Conservation (phyloP, 2,797 vertebrate species). For the Danionella dracula region DNA sequence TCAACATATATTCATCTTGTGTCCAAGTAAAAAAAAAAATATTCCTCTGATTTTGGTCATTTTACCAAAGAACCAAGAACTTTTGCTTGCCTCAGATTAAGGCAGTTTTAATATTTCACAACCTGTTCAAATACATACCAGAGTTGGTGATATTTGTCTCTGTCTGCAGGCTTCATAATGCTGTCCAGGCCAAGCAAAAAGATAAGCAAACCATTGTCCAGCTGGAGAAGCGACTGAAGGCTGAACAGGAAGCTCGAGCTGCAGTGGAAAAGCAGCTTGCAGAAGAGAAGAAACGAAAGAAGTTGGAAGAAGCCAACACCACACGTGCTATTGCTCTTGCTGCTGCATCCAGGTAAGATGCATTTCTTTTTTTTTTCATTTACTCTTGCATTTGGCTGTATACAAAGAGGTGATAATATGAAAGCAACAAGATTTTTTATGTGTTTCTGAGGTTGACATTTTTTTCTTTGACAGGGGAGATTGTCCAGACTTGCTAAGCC, state of each 20-base stretch:
- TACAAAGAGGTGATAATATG: no score
- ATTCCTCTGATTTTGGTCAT: no score
- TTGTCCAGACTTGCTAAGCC: conserved; percentile 85
- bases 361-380: no score
- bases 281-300: conserved; percentile 95
- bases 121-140: background rate
- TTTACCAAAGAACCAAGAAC: no score
- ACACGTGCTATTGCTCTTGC: conserved; percentile 90
- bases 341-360: conserved; percentile 81
- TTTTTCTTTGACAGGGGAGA: conserved; percentile 74
- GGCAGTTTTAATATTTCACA: background rate
- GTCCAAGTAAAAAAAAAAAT: no score
- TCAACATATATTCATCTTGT: no score
- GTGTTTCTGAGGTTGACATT: background rate
- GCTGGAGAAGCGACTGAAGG: conserved; percentile 94
- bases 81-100: no score
- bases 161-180: conserved; percentile 82
- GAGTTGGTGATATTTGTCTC: background rate
- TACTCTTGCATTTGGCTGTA: no score
- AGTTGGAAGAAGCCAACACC: conserved; percentile 91
- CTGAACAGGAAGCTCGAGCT: conserved; percentile 88
- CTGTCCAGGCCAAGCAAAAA: conserved; percentile 95
- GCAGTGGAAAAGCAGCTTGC: conserved; percentile 91
- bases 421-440: background rate
- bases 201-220: conserved; percentile 95